These are phyloP conservation scores for Sialia sialis DNA, from an alignment of 2,113 vertebrate genomes.

Conservation along the genomic window DNA sequence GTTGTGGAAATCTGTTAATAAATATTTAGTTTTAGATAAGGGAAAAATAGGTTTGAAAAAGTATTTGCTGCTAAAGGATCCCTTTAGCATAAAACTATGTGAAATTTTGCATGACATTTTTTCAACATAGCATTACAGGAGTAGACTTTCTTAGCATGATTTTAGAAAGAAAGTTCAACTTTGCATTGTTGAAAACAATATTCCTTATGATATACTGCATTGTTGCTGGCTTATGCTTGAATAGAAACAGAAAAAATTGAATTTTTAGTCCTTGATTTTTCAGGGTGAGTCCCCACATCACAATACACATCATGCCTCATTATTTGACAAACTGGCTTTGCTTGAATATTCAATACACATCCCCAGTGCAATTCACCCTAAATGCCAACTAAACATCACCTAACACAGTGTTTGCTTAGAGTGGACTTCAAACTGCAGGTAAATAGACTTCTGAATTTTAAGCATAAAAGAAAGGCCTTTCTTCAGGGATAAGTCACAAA, in stretches of 20 bases:
- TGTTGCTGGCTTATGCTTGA: neutral
- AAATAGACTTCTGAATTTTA: neutral
- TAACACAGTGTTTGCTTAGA: neutral
- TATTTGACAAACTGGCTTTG: neutral
- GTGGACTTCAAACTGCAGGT: neutral
- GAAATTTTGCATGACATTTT: neutral
- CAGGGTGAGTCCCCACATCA: neutral
- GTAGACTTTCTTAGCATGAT: neutral
- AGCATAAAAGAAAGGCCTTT: neutral
- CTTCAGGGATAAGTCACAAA: neutral
- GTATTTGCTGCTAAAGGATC: neutral
- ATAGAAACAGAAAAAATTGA: neutral
- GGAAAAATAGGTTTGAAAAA: neutral
- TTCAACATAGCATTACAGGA: neutral
- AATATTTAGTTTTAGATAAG: neutral
- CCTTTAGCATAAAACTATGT: neutral
- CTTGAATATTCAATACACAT: neutral
- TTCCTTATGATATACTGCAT: neutral
- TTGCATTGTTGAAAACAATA: neutral
- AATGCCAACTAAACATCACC: constrained; percentile 17
- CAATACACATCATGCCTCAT: neutral
- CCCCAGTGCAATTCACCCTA: neutral
- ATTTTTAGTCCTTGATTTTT: neutral
- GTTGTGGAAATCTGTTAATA: neutral
- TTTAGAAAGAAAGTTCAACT: neutral